These are phyloP conservation scores for Taeniopygia guttata DNA, from an alignment of 2,797 vertebrate genomes.

Conservation along the genomic window DNA sequence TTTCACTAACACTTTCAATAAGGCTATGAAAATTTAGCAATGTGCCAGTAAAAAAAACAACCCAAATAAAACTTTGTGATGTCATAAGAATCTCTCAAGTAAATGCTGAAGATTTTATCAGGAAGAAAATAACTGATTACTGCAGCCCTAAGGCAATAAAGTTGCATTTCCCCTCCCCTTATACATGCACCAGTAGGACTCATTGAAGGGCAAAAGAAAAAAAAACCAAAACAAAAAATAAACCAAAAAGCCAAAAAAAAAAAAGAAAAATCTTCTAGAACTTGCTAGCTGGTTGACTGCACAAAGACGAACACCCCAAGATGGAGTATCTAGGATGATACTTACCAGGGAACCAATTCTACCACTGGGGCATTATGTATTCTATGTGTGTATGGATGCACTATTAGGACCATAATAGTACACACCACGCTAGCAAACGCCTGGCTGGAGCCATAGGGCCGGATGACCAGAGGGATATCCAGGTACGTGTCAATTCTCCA, in stretches of 20 bases:
- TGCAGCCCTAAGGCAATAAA: slow-evolving; percentile 53
- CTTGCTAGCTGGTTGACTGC: slow-evolving; percentile 74
- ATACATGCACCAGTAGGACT: slow-evolving; percentile 79
- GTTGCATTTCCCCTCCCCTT: slow-evolving; percentile 53
- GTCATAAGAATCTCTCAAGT: neutral
- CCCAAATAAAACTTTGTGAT: slow-evolving; percentile 27
- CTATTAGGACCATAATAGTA: slow-evolving; percentile 77
- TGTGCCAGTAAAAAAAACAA: slow-evolving; percentile 30
- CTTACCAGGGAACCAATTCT: slow-evolving; percentile 72
- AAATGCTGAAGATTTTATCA: slow-evolving; percentile 16
- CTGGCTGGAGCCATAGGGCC: slow-evolving; percentile 96
- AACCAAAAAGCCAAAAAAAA: slow-evolving; percentile 54
- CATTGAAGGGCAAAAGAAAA: slow-evolving; percentile 74
- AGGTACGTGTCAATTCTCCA: slow-evolving; percentile 98
- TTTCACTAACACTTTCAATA: slow-evolving; percentile 13
- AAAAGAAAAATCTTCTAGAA: slow-evolving; percentile 67
- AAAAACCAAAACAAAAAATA: neutral
- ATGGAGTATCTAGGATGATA: slow-evolving; percentile 79
- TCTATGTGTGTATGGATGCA: slow-evolving; percentile 73
- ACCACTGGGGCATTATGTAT: slow-evolving; percentile 72
- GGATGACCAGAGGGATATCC: slow-evolving; percentile 98
- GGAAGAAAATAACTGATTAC: slow-evolving; percentile 58
- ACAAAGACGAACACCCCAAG: slow-evolving; percentile 79
- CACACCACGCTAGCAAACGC: slow-evolving; percentile 97
- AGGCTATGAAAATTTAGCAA: neutral